Percentiles rank a stretch among this genome's conserved stretches.
phyloP scores from a whole-genome alignment of 2,113 vertebrate species.

The Muntiacus reevesi region DNA sequence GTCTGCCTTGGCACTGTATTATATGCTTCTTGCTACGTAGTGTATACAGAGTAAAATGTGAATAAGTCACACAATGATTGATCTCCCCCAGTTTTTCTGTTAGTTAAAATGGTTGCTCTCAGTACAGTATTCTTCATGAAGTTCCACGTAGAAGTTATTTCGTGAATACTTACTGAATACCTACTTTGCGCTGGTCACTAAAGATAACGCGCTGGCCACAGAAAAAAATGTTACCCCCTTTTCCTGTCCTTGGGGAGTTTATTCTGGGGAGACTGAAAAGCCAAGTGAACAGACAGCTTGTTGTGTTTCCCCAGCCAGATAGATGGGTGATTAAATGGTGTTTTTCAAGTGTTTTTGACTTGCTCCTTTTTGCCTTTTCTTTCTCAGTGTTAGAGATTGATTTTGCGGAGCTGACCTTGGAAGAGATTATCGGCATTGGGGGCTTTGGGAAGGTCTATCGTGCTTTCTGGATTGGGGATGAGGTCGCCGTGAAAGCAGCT shows the following conservation, averaged over 20 bases:
- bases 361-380: slow-evolving; percentile 25
- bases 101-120: background rate
- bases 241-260: background rate
- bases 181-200: background rate
- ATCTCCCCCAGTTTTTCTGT: background rate
- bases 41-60: background rate
- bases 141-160: background rate
- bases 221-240: background rate
- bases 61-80: background rate
- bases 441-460: slow-evolving; percentile 98
- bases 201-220: background rate
- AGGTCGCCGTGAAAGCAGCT: slow-evolving; percentile 97
- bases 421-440: slow-evolving; percentile 98
- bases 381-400: slow-evolving; percentile 92
- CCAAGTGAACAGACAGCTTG: background rate
- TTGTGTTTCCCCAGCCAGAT: background rate
- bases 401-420: slow-evolving; percentile 93
- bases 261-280: background rate
- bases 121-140: background rate
- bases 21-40: background rate
- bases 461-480: slow-evolving; percentile 90
- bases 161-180: background rate
- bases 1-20: background rate
- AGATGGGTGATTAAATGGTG: background rate
- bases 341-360: slow-evolving; percentile 18